These are phyloP conservation scores for Rhopalosiphum nymphaeae DNA, from an alignment of 2,888 invertebrate genomes.

Conservation along the genomic window DNA sequence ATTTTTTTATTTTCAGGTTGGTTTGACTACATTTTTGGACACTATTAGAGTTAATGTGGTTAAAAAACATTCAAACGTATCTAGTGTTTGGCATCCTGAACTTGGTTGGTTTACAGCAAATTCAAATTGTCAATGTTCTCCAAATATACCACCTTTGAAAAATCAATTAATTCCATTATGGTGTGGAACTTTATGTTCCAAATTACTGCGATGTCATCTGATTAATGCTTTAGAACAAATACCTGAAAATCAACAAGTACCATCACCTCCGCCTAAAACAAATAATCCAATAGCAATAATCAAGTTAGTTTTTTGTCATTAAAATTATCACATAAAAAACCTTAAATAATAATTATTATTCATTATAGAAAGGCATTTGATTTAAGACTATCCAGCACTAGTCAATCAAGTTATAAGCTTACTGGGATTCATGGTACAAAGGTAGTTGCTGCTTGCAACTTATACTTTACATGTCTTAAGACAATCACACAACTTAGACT, in stretches of 20 bases:
- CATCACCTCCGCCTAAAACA: conserved; percentile 66
- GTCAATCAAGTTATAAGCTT: conserved; percentile 52
- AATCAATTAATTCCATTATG: conserved; percentile 81
- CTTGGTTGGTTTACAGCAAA: conserved; percentile 92
- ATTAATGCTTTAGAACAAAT: conserved; percentile 71
- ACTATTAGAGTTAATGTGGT: conserved; percentile 94
- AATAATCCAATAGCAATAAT: conserved; percentile 63
- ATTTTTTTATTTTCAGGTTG: conserved; percentile 75
- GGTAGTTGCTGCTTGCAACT: conserved; percentile 87
- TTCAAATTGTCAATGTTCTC: conserved; percentile 69
- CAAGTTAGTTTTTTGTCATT: conserved; percentile 59
- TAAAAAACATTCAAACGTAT: conserved; percentile 84
- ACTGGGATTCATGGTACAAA: conserved; percentile 70
- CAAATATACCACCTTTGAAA: conserved; percentile 75
- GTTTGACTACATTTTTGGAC: conserved; percentile 87
- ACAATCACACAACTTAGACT: conserved; percentile 91
- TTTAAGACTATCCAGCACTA: conserved; percentile 51
- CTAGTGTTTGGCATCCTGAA: conserved; percentile 98
- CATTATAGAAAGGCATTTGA: conserved; percentile 54
- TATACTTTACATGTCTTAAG: conserved; percentile 91
- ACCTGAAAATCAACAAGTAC: conserved; percentile 66
- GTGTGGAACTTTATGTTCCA: conserved; percentile 71
- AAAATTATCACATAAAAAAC: background rate
- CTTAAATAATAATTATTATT: conserved; percentile 10
- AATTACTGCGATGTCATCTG: conserved; percentile 71